Conservation (phyloP, 2,888 invertebrate species). For the Caradrina kadenii region DNA sequence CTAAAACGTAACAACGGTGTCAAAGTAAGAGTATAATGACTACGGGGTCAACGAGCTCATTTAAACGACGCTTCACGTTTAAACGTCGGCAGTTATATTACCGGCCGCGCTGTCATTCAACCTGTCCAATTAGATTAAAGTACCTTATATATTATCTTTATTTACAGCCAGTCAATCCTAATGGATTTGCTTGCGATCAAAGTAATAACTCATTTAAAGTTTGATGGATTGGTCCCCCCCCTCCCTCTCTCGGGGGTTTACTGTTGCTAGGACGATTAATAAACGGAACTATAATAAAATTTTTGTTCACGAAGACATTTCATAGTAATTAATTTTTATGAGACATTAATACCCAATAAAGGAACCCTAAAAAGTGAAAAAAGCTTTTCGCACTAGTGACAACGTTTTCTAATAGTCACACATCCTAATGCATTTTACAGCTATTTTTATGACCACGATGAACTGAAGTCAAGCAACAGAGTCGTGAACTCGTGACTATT, state of each 20-base stretch:
- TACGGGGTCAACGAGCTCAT: conserved; percentile 25
- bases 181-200: conserved; percentile 46
- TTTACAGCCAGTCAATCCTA: conserved; percentile 43
- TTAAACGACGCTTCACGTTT: conserved; percentile 14
- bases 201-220: conserved; percentile 44
- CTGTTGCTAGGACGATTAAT: background rate
- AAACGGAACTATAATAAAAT: background rate
- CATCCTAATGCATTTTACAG: too few species aligned
- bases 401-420: background rate
- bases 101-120: conserved; percentile 13
- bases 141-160: conserved; percentile 26
- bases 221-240: conserved; percentile 25
- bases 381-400: too few species aligned
- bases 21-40: conserved; percentile 21
- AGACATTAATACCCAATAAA: background rate
- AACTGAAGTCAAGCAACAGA: background rate
- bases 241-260: background rate
- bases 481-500: background rate
- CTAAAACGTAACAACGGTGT: conserved; percentile 7
- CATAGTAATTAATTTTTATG: background rate
- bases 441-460: background rate
- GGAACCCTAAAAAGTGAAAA: background rate
- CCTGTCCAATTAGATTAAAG: conserved; percentile 32
- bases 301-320: conserved; percentile 11
- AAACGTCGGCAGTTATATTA: conserved; percentile 7